Base-by-base conservation (phyloP, 2,888 invertebrate genomes). In the Spialia ferax region DNA sequence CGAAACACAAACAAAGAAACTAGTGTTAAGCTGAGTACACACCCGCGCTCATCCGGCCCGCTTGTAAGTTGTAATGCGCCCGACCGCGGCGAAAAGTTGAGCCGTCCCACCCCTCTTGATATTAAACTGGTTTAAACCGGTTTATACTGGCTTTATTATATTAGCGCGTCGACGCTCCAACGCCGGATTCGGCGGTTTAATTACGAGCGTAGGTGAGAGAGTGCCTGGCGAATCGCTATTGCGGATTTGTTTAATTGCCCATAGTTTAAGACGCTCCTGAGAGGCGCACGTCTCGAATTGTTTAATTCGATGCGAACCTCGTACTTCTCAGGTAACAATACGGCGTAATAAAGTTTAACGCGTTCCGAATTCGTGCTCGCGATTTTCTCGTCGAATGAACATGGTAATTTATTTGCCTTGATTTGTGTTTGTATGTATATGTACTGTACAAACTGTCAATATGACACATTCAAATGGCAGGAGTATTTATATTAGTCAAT, bases 61-160 rank as follows among this genome's bases (percentile, higher is more conserved):
- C 83, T 84, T 86, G 87, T 87, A 87, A 87, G 70, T 73, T 73
- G 72, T 71, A 70, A 73, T 85, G 83, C 85, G 80, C 81, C 82
- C 81, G 78, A 78, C 82, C 84, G 83, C 85, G 83, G 80, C 82
- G 84, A 82, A 86, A 88, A 89, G 86, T 88, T 87, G 83, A 86
- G 82, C 83, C 79, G 82, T 83, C 73, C 73, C 74, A 77, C 13
- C 35, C 22, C 50, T 50, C 86, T 86, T 86, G 86, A 89, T 89
- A 90, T 90, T 90, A 89, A 89, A 89, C 88, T 82, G 83, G 88
- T 89, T 91, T 85, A 88, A 81, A 84, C 85, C 79, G 88, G 89
- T 89, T 88, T 88, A 89, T 84, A 80, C 86, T 82, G 88, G 90
- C 87, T 92, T 90, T 89, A 91, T 90, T 89, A 89, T 90, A 92